A percentile compares a stretch with the other conserved stretches of the same genome.
Conservation (phyloP, 2,113 vertebrate genomes). For the Hydrochoerus hydrochaeris region DNA sequence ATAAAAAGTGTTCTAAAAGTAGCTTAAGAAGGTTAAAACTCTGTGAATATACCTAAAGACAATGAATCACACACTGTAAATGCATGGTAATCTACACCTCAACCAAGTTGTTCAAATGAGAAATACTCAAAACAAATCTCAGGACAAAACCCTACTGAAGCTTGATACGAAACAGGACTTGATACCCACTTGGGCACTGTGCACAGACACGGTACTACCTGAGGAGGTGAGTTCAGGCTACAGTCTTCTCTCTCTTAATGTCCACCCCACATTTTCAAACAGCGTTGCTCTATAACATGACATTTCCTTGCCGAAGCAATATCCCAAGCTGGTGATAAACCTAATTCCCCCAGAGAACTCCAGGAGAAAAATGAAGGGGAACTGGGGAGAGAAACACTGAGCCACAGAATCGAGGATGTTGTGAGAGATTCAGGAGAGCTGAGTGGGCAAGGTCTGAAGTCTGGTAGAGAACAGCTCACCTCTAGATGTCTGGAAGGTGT, state of each 20-base stretch:
- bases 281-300: background rate
- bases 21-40: background rate
- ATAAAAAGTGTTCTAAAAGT: background rate
- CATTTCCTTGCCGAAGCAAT: background rate
- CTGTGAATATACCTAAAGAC: background rate
- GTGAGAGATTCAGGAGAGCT: background rate
- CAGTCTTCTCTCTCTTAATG: background rate
- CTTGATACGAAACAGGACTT: background rate
- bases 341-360: background rate
- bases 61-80: background rate
- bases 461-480: background rate
- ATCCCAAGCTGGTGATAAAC: background rate
- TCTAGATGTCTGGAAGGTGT: background rate
- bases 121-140: background rate
- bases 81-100: background rate
- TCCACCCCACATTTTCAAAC: slow-evolving; percentile 17
- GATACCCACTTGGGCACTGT: background rate
- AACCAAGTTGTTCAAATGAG: slow-evolving; percentile 20
- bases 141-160: slow-evolving; percentile 26
- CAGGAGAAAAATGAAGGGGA: background rate
- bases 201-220: background rate
- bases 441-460: background rate
- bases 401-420: background rate
- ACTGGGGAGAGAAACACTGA: background rate
- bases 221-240: background rate